Percentiles rank a stretch among this genome's conserved stretches.
Conservation (phyloP, 1,140 invertebrate species). For the Papilio xuthus region DNA sequence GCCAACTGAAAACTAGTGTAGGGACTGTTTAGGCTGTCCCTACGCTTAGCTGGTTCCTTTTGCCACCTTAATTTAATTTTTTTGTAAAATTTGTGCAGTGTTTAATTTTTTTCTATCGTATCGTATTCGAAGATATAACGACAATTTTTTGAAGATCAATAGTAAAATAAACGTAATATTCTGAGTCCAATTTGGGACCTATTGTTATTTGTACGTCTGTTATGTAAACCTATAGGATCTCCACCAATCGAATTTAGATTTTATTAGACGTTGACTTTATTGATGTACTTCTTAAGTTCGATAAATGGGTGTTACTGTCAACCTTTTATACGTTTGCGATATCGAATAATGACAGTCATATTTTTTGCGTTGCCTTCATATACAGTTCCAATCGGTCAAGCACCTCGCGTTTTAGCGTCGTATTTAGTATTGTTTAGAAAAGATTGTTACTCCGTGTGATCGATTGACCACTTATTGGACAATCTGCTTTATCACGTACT, state of each 20-base stretch:
- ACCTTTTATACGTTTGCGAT: not conserved
- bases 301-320: not conserved
- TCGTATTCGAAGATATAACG: not conserved
- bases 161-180: not conserved
- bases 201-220: not conserved
- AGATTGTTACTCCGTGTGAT: not conserved
- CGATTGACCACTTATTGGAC: constrained; percentile 12
- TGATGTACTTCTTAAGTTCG: not conserved
- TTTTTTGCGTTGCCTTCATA: constrained; percentile 20
- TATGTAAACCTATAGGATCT: not conserved
- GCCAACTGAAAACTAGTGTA: no score
- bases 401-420: constrained; percentile 2
- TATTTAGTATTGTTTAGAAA: constrained; percentile 5
- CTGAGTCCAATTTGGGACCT: no score
- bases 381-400: constrained; percentile 17
- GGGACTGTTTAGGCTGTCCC: no score
- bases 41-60: no score
- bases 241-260: not conserved
- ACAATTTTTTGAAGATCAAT: not conserved
- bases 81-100: no score
- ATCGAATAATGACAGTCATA: constrained; percentile 10
- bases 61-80: no score
- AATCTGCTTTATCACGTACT: not conserved
- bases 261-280: no score
- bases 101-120: no score